Evolutionary conservation across 2,888 invertebrate genomes (phyloP), one percentile per base, ranked within the genome.

Genomic region (Perithous albicinctus): DNA sequence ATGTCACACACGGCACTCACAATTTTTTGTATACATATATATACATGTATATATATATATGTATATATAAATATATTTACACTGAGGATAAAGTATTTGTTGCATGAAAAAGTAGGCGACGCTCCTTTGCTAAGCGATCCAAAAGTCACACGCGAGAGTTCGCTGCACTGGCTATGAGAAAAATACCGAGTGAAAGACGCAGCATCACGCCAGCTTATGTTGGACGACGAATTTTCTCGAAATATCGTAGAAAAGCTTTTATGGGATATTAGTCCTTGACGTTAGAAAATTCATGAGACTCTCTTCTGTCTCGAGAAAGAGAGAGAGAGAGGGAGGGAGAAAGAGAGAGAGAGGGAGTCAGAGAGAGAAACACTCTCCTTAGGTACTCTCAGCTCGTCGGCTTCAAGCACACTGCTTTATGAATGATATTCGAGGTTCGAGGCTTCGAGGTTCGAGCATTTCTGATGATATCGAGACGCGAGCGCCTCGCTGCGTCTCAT

Each of bases 401-500:
- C 76, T 76, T 67, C 20, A 59, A 26, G 59, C 59, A 59, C 76
- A 67, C 76, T 76, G 76, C 43, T 48, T 67, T 67, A 35, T 29
- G 29, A 29, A 29, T 4, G 5, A 29, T 4, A 29, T 5, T 29
- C 29, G 29, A 29, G 29, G 29, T 29, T 4, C 29, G 29, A 29
- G 29, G 29, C 29, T 29, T 29, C 2, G 43, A 15, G 29, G 5
- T 29, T 2, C 43, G 2, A 5, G 15, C n/a, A 15, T n/a, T 43
- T 15, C 5, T 15, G 43, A 15, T 5, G 43, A 2, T 15, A 15
- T 15, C 12, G n/a, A 38, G 10, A 10, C 38, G 38, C 38, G 38
- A 38, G 10, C 10, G 10, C 7, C 8, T 1, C 48, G 38, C 6
- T 12, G 41, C n/a, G n/a, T n/a, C n/a, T n/a, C n/a, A n/a, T 12